These are phyloP conservation scores for Leptinotarsa tumamoca DNA, from an alignment of 2,888 invertebrate genomes.

Conservation along the genomic window DNA sequence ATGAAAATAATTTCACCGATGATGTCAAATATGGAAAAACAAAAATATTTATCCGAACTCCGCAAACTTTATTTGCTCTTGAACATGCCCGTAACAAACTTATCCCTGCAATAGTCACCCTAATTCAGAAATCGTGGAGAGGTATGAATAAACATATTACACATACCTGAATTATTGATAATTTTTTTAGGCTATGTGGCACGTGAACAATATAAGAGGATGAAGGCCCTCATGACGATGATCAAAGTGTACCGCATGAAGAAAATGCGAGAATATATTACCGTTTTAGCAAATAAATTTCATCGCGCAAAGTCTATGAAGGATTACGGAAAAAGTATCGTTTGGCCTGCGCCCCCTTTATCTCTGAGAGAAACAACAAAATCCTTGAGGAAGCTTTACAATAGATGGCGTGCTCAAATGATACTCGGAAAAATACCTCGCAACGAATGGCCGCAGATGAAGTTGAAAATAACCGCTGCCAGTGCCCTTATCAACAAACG, in stretches of 20 bases:
- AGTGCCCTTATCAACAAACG: slow-evolving; percentile 77
- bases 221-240: slow-evolving; percentile 87
- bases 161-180: slow-evolving; percentile 15
- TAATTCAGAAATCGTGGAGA: slow-evolving; percentile 96
- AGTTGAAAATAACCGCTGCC: slow-evolving; percentile 83
- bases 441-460: slow-evolving; percentile 89
- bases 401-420: slow-evolving; percentile 91
- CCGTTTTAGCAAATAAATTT: slow-evolving; percentile 74
- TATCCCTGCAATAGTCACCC: slow-evolving; percentile 90
- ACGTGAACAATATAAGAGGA: slow-evolving; percentile 82
- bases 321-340: slow-evolving; percentile 83
- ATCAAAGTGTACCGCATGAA: slow-evolving; percentile 84
- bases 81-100: slow-evolving; percentile 88
- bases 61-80: slow-evolving; percentile 89
- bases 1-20: slow-evolving; percentile 79
- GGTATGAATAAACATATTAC: slow-evolving; percentile 63
- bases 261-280: slow-evolving; percentile 80
- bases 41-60: slow-evolving; percentile 95
- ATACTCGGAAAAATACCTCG: slow-evolving; percentile 79
- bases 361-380: slow-evolving; percentile 75
- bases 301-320: slow-evolving; percentile 73
- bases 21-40: slow-evolving; percentile 96
- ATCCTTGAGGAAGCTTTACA: slow-evolving; percentile 73
- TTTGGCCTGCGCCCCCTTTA: slow-evolving; percentile 86
- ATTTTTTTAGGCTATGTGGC: slow-evolving; percentile 65